Evolutionary conservation across 2,888 invertebrate genomes (phyloP), one percentile per base, ranked within the genome.

Genomic region (Hypsopygia costalis): DNA sequence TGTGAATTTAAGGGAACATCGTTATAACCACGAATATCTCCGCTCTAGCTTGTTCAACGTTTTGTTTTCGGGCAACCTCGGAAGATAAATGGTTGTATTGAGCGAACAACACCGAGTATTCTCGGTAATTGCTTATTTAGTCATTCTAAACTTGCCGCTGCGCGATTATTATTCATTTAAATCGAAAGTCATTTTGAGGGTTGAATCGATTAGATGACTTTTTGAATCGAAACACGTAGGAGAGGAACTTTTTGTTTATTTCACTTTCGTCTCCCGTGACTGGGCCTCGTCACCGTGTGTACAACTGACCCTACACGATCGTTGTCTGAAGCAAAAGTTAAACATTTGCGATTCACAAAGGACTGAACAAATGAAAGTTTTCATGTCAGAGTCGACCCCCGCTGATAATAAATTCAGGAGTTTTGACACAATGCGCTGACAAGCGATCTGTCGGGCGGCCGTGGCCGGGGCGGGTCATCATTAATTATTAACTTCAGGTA

Each of bases 321-420:
- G 16, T 3, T 16, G 16, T 16, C 16, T 2, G 4, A 16, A 16
- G 16, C 16, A 4, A 16, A 16, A 16, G 11, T 28, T 11, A 34
- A 10, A 34, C 22, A 35, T 35, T 28, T 11, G 27, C 27, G 12
- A 28, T 35, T 35, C 35, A 35, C 27, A 35, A 35, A 12, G 27
- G 27, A 3, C 28, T 6, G 11, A 11, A 27, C 27, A 27, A 34
- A 34, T 34, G 7, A 35, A 35, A 35, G 12, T 12, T 27, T 6
- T 27, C 27, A 11, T 27, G 35, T 9, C 27, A 25, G n/a, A n/a
- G 27, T 27, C 8, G 27, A 12, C 35, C 35, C 35, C 16, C 6
- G 27, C 11, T 27, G 35, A 35, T 35, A 35, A 25, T 35, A 27
- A 35, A 35, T 35, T 35, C 35, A 35, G 9, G 35, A 35, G 35